A percentile compares a stretch with the other conserved stretches of the same genome.
Evolutionary conservation across 2,797 vertebrate species (phyloP).

Genomic region (Trichosurus vulpecula): DNA sequence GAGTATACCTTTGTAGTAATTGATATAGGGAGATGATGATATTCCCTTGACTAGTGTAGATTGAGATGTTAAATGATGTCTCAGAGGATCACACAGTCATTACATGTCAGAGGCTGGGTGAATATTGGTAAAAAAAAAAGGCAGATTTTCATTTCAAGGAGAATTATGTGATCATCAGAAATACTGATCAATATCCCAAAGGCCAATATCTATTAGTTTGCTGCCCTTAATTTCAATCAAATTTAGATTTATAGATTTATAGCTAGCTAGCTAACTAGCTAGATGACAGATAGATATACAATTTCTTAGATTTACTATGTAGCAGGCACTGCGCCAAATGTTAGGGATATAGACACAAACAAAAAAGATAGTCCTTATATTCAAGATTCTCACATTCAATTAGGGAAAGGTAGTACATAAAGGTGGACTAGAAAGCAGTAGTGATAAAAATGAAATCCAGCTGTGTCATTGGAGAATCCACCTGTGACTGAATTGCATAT

Average conservation of each 20-base stretch:
- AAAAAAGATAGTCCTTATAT: background rate
- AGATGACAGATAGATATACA: background rate
- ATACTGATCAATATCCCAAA: background rate
- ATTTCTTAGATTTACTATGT: background rate
- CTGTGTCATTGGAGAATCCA: no score
- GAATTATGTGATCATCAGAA: background rate
- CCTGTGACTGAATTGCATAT: no score
- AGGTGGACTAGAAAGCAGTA: no score
- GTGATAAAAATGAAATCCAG: no score
- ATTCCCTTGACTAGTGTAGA: background rate
- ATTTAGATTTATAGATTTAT: no score
- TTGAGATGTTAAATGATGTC: background rate
- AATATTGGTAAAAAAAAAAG: background rate
- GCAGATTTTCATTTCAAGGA: background rate
- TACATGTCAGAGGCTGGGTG: background rate
- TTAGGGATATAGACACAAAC: background rate
- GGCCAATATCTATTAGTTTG: no score
- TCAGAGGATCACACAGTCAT: background rate
- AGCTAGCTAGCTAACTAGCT: no score
- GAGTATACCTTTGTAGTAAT: background rate
- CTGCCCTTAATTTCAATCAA: no score
- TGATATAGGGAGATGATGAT: background rate
- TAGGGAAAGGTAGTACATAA: no score
- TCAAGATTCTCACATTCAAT: no score
- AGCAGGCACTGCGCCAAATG: background rate